These are phyloP conservation scores for Streptopelia turtur DNA, from an alignment of 2,797 vertebrate genomes.

Conservation along the genomic window DNA sequence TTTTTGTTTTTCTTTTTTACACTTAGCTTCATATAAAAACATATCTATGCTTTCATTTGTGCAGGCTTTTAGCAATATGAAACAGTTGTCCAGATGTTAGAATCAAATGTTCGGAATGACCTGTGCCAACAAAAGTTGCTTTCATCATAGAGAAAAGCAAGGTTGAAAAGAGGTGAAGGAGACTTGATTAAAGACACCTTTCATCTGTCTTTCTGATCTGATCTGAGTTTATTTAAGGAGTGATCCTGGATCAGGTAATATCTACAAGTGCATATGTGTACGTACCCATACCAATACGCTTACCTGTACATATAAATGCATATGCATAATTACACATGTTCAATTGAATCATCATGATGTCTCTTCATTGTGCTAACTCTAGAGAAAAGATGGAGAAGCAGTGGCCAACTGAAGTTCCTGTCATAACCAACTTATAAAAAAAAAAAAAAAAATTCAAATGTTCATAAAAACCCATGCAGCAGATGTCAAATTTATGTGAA, in stretches of 20 bases:
- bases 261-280: accelerated
- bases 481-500: not conserved
- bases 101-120: not conserved
- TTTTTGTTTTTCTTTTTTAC: not conserved
- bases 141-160: not conserved
- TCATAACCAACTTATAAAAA: not conserved
- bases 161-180: not conserved
- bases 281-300: accelerated
- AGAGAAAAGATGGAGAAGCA: not conserved
- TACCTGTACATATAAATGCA: not conserved
- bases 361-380: not conserved
- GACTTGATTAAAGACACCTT: not conserved
- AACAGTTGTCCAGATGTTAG: not conserved
- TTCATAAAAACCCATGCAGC: not conserved
- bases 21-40: not conserved
- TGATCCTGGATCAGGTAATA: not conserved
- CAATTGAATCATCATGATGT: not conserved
- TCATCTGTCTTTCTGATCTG: not conserved
- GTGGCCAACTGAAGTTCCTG: not conserved
- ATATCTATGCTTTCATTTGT: not conserved
- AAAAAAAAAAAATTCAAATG: too few relatives aligned
- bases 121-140: not conserved
- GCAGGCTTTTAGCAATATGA: not conserved
- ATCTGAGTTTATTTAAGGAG: not conserved
- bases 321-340: accelerated